Evolutionary conservation across 2,113 vertebrate species (phyloP).

Genomic region (Mobula birostris): DNA sequence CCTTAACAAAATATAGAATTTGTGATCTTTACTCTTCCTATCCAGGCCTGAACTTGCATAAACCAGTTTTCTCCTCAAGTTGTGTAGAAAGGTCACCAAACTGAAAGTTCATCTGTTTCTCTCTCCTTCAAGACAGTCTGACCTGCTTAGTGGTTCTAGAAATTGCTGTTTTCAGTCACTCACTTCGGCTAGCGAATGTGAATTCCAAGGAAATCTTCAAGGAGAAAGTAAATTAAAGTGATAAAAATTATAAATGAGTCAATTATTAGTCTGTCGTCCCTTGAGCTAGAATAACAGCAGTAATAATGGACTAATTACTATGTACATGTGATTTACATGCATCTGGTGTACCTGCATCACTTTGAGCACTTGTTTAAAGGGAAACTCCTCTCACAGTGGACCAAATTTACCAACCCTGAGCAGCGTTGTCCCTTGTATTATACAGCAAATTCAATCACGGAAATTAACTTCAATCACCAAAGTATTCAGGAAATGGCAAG

Average conservation of each 20-base stretch:
- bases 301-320: background rate
- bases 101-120: background rate
- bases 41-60: too few species aligned
- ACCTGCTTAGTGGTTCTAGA: background rate
- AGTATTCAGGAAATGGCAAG: too few species aligned
- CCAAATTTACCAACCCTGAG: background rate
- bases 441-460: background rate
- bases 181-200: background rate
- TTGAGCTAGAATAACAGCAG: background rate
- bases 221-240: background rate
- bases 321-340: background rate
- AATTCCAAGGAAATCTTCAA: background rate
- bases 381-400: background rate
- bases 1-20: too few species aligned
- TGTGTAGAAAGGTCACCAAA: too few species aligned
- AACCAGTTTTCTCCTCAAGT: too few species aligned
- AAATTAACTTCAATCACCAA: too few species aligned
- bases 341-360: background rate
- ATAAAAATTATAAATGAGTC: background rate
- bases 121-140: background rate
- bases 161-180: background rate
- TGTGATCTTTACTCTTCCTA: too few species aligned
- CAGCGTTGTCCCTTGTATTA: background rate
- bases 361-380: background rate
- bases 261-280: background rate